Evolutionary conservation across 53 echinoderm and acorn worm species (phyloP).

Genomic region (Holothuria leucospilota): DNA sequence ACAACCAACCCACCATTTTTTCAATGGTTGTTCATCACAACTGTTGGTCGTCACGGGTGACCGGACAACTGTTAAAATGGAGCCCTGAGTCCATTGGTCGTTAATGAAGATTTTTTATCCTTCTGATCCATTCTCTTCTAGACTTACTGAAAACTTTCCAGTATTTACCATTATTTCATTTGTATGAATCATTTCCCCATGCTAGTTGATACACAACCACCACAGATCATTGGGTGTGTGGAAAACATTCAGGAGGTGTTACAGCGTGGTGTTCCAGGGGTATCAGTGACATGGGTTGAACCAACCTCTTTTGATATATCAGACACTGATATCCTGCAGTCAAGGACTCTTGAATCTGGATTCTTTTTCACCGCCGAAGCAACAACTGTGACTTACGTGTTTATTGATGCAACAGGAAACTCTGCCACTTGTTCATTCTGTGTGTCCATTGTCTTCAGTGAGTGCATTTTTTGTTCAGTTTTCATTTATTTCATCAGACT

Average conservation of each 20-base stretch:
- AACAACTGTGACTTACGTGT: slow-evolving; percentile 67
- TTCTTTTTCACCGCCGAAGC: slow-evolving; percentile 56
- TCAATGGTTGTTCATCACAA: no score
- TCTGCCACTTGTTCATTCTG: slow-evolving; percentile 32
- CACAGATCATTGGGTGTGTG: slow-evolving; percentile 34
- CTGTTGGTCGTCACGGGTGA: no score
- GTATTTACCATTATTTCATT: no score
- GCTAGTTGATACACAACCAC: slow-evolving; percentile 48
- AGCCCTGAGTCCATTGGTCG: no score
- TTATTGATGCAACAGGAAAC: slow-evolving; percentile 73
- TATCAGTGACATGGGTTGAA: slow-evolving; percentile 34
- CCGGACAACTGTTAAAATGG: no score
- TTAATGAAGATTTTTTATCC: no score
- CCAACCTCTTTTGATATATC: slow-evolving; percentile 45
- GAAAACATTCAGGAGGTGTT: slow-evolving; percentile 18
- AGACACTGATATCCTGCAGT: slow-evolving; percentile 15
- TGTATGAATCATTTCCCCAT: no score
- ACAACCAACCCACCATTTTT: no score
- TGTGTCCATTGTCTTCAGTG: slow-evolving; percentile 19
- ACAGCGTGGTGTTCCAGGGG: slow-evolving; percentile 18
- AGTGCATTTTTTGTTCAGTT: neutral
- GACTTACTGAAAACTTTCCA: no score
- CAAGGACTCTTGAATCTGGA: slow-evolving; percentile 59
- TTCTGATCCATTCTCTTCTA: no score
- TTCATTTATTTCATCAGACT: neutral